Conservation (phyloP, 2,888 invertebrate genomes). For the Ectropis crepuscularia region DNA sequence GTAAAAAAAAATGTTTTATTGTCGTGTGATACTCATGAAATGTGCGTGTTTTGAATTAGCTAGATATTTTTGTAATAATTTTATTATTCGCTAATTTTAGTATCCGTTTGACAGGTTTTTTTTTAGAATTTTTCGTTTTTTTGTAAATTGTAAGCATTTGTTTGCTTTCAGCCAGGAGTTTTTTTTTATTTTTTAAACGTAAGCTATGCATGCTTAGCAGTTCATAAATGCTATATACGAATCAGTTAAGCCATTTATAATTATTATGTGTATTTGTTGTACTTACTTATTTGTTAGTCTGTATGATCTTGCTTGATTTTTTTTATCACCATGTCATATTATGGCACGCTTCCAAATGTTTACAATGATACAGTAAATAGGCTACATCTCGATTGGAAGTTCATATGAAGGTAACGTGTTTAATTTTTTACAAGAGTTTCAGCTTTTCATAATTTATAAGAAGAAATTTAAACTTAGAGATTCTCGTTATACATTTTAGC, state of each 20-base stretch:
- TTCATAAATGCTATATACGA: slow-evolving; percentile 80
- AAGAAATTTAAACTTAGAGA: too few species aligned
- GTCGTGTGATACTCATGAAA: slow-evolving; percentile 63
- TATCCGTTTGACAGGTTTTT: slow-evolving; percentile 52
- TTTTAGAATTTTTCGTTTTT: slow-evolving; percentile 51
- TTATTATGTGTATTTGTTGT: slow-evolving; percentile 79
- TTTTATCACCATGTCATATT: slow-evolving; percentile 69
- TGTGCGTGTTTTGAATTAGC: slow-evolving; percentile 60
- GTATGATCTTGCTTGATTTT: slow-evolving; percentile 61
- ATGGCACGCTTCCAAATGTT: slow-evolving; percentile 85
- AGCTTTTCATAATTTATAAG: not conserved
- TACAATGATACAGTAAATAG: slow-evolving; percentile 69
- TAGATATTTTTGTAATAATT: slow-evolving; percentile 52
- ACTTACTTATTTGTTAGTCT: slow-evolving; percentile 80
- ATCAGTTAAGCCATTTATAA: slow-evolving; percentile 60
- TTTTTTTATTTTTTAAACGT: slow-evolving; percentile 52
- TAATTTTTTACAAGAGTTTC: not conserved
- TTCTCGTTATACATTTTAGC: too few species aligned
- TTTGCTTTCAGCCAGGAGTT: slow-evolving; percentile 78
- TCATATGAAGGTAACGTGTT: slow-evolving; percentile 56
- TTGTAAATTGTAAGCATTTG: slow-evolving; percentile 85
- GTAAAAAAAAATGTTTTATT: slow-evolving; percentile 44
- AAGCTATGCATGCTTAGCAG: slow-evolving; percentile 84
- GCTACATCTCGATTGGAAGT: slow-evolving; percentile 63
- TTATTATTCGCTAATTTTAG: slow-evolving; percentile 42